Evolutionary conservation across 2,797 vertebrate genomes (phyloP).

Genomic region (Pipistrellus nathusii): DNA sequence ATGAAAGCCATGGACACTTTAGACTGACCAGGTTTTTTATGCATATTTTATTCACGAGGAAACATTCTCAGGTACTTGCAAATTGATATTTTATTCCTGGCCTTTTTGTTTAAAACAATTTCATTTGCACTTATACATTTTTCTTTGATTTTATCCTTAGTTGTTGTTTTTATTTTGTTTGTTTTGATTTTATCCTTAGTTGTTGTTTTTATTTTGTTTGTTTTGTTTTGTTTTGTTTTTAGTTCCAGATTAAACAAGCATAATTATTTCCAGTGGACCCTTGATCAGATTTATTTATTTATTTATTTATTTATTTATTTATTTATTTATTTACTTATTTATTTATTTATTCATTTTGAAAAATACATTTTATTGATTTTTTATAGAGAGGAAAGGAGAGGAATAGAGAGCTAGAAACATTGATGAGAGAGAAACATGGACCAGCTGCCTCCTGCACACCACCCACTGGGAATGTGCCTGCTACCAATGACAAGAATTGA

Average conservation of each 20-base stretch:
- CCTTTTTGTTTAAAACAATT: constrained; percentile 1
- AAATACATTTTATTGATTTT: no score
- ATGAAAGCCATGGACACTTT: background rate
- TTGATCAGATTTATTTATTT: background rate
- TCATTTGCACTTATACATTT: background rate
- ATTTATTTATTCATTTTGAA: no score
- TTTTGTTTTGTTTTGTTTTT: background rate
- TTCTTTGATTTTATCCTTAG: constrained; percentile 20
- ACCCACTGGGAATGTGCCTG: no score
- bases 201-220: background rate
- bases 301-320: no score
- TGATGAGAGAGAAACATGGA: no score
- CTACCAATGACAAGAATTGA: no score
- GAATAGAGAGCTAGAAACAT: no score
- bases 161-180: no score
- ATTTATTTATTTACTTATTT: background rate
- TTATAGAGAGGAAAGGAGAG: no score
- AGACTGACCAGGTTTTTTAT: background rate
- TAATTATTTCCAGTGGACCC: background rate
- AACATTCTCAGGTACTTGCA: background rate
- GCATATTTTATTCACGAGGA: background rate
- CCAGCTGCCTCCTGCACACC: no score
- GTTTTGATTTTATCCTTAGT: background rate
- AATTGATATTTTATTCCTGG: background rate
- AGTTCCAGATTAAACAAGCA: background rate